Conservation (phyloP, 2,797 vertebrate genomes). For the Mustela erminea region DNA sequence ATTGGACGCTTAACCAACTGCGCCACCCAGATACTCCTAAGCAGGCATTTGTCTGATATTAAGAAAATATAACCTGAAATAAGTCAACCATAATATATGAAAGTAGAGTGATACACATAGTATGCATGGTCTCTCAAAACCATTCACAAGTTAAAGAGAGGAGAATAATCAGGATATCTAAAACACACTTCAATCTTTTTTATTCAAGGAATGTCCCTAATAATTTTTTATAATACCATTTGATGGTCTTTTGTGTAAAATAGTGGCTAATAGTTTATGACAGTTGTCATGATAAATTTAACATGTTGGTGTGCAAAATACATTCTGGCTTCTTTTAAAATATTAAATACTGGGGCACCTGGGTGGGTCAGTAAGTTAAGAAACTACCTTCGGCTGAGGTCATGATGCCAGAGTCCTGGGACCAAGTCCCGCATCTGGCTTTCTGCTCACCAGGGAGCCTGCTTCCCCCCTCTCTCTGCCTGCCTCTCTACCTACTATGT, state of each 20-base stretch:
- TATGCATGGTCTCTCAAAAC: neutral
- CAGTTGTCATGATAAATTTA: neutral
- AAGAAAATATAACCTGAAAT: neutral
- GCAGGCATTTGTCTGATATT: neutral
- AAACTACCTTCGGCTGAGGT: too few species aligned
- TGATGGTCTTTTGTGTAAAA: neutral
- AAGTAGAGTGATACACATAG: neutral
- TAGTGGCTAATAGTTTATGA: neutral
- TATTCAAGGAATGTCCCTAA: neutral
- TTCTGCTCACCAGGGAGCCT: too few species aligned
- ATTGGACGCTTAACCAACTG: neutral
- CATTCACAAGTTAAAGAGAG: neutral
- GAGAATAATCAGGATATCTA: neutral
- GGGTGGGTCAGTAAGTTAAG: too few species aligned
- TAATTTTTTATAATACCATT: neutral
- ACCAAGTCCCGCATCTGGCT: too few species aligned
- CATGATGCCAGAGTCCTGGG: too few species aligned
- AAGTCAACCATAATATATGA: neutral
- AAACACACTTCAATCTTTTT: neutral
- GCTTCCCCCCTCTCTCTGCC: too few species aligned
- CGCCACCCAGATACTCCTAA: neutral
- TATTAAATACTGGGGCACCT: neutral
- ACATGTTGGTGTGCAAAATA: neutral
- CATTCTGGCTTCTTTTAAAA: neutral
- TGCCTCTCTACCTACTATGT: too few species aligned